Evolutionary conservation across 2,113 vertebrate species (phyloP), one percentile per base, ranked within the genome.

Genomic region (Euleptes europaea): DNA sequence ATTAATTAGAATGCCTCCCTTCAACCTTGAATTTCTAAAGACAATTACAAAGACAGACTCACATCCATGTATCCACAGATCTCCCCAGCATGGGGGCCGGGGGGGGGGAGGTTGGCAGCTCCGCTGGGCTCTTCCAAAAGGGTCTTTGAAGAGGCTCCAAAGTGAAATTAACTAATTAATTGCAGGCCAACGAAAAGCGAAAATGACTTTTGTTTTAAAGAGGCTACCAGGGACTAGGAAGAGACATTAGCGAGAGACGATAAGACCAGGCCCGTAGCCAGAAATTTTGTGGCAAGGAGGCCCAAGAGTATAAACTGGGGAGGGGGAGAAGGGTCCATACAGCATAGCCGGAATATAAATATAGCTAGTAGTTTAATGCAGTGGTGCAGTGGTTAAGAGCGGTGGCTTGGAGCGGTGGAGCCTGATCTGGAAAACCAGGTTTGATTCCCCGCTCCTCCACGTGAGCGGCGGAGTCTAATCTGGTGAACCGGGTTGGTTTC

Each of bases 11-110:
- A 88, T 88, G 82, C 80, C 84, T 79, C 80, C 90, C 89, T 54
- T 84, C 91, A 86, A 91, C 86, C 89, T 90, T 92, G 83, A 93
- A 74, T 83, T 87, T 82, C 88, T 84, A 85, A 85, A 86, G 73
- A 83, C 84, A 85, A 88, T 89, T 89, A 88, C 88, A 76, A 73
- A 60, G 13, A 57, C 23, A n/a, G 26, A 0, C 33, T 31, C 33
- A 31, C 31, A 28, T 5, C 69, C 19, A 28, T 8, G 17, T 21
- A 35, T 13, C 33, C 44, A 44, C 40, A n/a, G 57, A n/a, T 31
- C 78, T 78, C n/a, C 88, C 44, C 86, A 80, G 86, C 0, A 0
- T 40, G 0, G 0, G 76, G 54, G 14, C 5, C 70, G 3, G 23
- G 83, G 90, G 80, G 23, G 9, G 26, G 60, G 10, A 63, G 60